phyloP scores from a whole-genome alignment of 2,797 vertebrate genomes.

The Rhabdomys pumilio region DNA sequence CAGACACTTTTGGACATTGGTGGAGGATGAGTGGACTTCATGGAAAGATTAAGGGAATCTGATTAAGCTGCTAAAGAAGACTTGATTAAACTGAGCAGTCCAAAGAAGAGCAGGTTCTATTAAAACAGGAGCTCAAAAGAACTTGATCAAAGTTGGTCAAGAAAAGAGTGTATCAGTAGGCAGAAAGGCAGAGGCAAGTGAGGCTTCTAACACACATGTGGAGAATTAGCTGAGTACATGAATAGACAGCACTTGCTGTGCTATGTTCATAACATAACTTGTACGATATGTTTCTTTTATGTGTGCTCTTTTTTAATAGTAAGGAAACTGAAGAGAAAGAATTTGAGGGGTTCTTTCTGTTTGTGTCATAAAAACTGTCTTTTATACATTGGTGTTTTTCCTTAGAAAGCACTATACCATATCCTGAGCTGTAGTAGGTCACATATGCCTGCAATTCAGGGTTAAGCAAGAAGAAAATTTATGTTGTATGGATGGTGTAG shows the following conservation, averaged over 20 bases:
- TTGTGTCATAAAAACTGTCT: constrained; percentile 20
- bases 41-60: not conserved
- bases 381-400: not conserved
- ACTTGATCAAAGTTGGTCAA: not conserved
- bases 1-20: too few species aligned
- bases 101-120: not conserved
- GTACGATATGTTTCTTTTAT: constrained; percentile 28
- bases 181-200: not conserved
- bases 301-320: not conserved
- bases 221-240: not conserved
- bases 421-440: constrained; percentile 2
- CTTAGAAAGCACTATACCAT: not conserved
- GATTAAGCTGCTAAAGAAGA: not conserved
- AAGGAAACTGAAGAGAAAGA: not conserved
- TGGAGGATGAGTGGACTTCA: not conserved
- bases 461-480: not conserved
- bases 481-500: not conserved
- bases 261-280: not conserved
- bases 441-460: not conserved
- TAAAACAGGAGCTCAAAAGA: not conserved
- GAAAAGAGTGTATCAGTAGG: not conserved
- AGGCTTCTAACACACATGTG: not conserved
- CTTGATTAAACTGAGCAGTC: not conserved
- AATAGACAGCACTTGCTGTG: constrained; percentile 1
- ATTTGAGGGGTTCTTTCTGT: too few species aligned